phyloP scores from a whole-genome alignment of 2,113 vertebrate species.

The Halcyon malimbica region DNA sequence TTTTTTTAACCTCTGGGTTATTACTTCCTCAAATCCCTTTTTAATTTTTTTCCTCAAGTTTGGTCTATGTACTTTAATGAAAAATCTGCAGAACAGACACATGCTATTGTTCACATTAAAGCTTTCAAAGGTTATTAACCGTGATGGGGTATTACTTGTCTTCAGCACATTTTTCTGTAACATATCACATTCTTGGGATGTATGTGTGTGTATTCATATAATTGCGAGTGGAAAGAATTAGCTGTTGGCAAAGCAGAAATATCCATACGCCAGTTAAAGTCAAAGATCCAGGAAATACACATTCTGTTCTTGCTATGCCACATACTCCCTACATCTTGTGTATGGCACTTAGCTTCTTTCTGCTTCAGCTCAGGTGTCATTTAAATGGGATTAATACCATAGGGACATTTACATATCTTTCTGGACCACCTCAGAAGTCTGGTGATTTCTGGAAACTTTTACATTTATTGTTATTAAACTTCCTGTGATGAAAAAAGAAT shows the following conservation, averaged over 20 bases:
- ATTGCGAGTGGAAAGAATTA: constrained; percentile 64
- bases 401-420: background rate
- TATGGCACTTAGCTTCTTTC: background rate
- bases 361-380: background rate
- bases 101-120: constrained; percentile 77
- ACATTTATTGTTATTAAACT: background rate
- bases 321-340: background rate
- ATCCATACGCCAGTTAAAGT: background rate
- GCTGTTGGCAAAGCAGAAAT: constrained; percentile 54
- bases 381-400: background rate
- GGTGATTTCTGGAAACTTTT: background rate
- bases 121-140: constrained; percentile 77
- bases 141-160: constrained; percentile 66
- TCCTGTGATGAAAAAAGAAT: background rate
- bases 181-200: constrained; percentile 59
- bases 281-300: background rate
- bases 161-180: constrained; percentile 64
- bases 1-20: constrained; percentile 81
- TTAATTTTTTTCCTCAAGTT: constrained; percentile 66
- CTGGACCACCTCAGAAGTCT: background rate
- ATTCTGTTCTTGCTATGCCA: background rate
- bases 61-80: constrained; percentile 79
- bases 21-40: constrained; percentile 75
- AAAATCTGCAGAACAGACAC: constrained; percentile 74
- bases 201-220: constrained; percentile 69